phyloP scores from a whole-genome alignment of 1,140 invertebrate genomes.

The honey bee (Apis mellifera) region DNA sequence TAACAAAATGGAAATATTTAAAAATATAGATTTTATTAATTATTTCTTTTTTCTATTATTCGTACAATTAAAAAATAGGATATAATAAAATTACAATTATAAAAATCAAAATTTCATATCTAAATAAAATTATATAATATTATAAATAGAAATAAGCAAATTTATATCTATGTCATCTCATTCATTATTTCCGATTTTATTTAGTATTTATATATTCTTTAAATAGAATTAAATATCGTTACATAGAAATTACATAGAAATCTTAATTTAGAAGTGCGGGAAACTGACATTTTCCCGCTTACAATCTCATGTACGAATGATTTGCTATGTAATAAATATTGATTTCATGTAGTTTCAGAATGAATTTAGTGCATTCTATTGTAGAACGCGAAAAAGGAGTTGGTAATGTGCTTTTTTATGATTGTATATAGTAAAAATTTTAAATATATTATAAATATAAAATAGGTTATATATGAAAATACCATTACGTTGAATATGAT shows the following conservation, averaged over 20 bases:
- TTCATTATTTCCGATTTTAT: too few relatives aligned
- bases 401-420: constrained; percentile 64
- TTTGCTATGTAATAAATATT: constrained; percentile 25
- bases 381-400: constrained; percentile 70
- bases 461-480: constrained; percentile 37
- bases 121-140: too few relatives aligned
- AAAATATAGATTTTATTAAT: too few relatives aligned
- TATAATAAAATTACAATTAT: too few relatives aligned
- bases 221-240: background rate
- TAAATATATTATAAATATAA: background rate
- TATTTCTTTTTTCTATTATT: too few relatives aligned
- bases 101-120: too few relatives aligned
- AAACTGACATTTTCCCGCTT: constrained; percentile 71
- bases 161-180: too few relatives aligned
- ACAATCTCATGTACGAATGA: constrained; percentile 44
- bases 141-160: too few relatives aligned
- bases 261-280: constrained; percentile 39
- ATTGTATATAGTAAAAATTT: background rate
- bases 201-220: background rate
- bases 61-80: too few relatives aligned
- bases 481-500: background rate
- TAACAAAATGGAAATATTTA: too few relatives aligned
- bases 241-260: constrained; percentile 35
- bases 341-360: constrained; percentile 64
- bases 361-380: constrained; percentile 72